Evolutionary conservation across 2,888 invertebrate species (phyloP), one percentile per base, ranked within the genome.

Genomic region (Hirtodrosophila histrioides): DNA sequence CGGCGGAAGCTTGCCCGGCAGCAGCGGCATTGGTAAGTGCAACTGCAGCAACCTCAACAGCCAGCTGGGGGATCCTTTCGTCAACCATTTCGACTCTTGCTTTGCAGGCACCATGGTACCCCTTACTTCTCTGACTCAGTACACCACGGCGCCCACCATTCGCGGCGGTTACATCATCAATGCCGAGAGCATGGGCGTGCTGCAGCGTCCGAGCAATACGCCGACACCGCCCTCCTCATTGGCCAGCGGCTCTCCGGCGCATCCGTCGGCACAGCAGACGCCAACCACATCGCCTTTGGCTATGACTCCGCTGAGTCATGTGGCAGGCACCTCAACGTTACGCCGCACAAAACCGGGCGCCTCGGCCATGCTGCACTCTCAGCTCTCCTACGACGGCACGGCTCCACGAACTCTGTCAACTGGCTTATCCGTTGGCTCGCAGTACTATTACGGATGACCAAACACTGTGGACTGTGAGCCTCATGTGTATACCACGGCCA

Each of bases 401-500:
- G 91, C 92, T 46, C 91, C 91, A 27, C 89, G 92, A 33, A 91
- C 91, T 4, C 78, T 91, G 3, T 91, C 91, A 23, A 92, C 91
- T 9, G 91, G 91, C n/a, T 81, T 91, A 31, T 88, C 92, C 29
- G 90, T 90, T 17, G 87, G 86, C 60, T 91, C 91, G 7, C 90
- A 91, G 66, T 91, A 90, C 72, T 91, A 90, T 73, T 91, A 91
- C 72, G 91, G 92, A 89, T 91, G 91, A 91, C 91, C 89, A 72
- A 88, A 79, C 79, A 78, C 72, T 7, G 53, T 61, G 33, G 74
- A 80, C 40, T 72, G 64, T 27, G 76, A 79, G 46, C 84, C 89
- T 0, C 73, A 80, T 44, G 68, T 89, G 43, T 83, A 78, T 11
- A 67, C 71, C 9, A 73, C 73, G 49, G 49, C 70, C 37, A 62